Base-by-base conservation (phyloP, 2,888 invertebrate species). In the Trisateles emortualis region DNA sequence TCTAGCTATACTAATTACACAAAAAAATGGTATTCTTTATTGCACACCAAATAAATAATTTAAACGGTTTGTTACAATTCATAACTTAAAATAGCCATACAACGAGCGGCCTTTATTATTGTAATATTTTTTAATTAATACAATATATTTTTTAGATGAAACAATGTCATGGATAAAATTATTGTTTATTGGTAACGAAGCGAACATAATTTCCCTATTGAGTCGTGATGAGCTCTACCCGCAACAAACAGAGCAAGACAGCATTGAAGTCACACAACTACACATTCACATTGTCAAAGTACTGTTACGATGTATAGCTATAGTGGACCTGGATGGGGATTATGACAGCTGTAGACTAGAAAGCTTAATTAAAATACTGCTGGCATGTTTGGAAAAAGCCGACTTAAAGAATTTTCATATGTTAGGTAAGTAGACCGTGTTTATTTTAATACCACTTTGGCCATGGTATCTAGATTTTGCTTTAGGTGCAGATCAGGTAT, bases 331-430 rank as follows among this genome's bases (percentile, higher is more conserved):
- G 16, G 74, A 14, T 5, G 33, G 79, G 3, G 83, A 86, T 26
- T 87, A 81, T 36, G 83, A 85, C 36, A 74, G 64, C 38, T 62
- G 68, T 29, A 81, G 76, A 48, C 72, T 90, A 74, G 90, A 92
- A 58, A 90, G 88, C 32, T 68, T 92, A 2, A 30, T 92, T 19
- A 92, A 91, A 62, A 92, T 92, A 61, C 56, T 92, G 43, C 65
- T 90, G 8, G 70, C 84, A 0, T 93, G 92, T 50, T 78, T 93
- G 69, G 83, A 88, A 11, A 86, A 76, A 63, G 70, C 90, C 1
- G 89, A 93, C 54, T 75, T 92, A 69, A 90, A 84, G 61, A 89
- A 93, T 71, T 93, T 93, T 80, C 91, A 92, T 71, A 86, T 86
- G 81, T 69, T 93, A 17, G 93, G 93, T 93, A 74, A 79, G 84